Conservation (phyloP, 2,797 vertebrate species). For the Agapornis canus region DNA sequence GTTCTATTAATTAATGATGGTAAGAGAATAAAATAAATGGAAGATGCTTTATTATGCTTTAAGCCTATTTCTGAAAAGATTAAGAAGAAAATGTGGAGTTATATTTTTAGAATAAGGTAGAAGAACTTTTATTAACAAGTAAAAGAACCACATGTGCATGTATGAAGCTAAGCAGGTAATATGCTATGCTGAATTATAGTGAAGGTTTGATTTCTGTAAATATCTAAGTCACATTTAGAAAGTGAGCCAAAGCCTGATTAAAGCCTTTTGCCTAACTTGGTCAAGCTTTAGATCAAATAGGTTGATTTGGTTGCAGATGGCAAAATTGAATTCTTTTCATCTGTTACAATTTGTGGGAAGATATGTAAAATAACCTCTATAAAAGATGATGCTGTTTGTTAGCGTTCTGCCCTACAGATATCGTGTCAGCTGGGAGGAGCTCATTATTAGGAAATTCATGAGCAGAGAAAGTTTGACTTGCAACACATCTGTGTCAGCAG, state of each 20-base stretch:
- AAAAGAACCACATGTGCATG: neutral
- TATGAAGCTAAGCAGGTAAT: neutral
- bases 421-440: neutral
- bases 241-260: neutral
- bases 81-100: neutral
- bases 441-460: neutral
- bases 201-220: neutral
- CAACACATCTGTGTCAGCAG: neutral
- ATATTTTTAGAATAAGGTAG: neutral
- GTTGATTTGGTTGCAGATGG: neutral
- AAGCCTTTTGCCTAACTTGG: neutral
- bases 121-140: neutral
- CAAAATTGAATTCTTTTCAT: neutral
- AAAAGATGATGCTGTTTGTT: neutral
- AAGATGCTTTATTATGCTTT: neutral
- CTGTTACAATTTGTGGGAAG: neutral
- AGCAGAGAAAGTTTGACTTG: neutral
- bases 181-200: neutral
- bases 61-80: neutral
- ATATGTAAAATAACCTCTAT: neutral
- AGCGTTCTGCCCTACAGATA: neutral
- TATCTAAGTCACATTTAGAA: neutral
- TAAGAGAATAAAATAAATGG: conserved; percentile 25
- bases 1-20: neutral
- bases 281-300: neutral